Percentiles rank a stretch among this genome's conserved stretches.
Conservation (phyloP, 2,797 vertebrate species). For the Heliangelus exortis region DNA sequence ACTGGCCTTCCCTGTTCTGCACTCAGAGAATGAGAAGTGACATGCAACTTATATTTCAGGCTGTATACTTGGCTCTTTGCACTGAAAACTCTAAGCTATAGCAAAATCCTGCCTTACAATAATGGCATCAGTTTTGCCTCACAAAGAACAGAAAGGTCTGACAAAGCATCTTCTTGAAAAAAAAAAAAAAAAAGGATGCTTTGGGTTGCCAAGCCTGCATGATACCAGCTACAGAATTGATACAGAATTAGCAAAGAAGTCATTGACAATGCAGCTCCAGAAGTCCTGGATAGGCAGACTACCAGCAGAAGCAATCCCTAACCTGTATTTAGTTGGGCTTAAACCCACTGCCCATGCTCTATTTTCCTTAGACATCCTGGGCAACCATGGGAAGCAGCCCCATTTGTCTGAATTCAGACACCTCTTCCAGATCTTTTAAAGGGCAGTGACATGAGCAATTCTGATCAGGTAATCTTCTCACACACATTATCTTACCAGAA, state of each 20-base stretch:
- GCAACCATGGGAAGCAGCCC: background rate
- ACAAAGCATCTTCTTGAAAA: background rate
- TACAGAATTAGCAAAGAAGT: background rate
- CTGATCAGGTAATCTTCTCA: background rate
- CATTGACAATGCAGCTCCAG: background rate
- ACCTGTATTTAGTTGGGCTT: background rate
- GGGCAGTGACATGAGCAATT: background rate
- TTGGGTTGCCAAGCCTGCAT: background rate
- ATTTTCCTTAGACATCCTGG: background rate
- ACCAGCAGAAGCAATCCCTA: background rate
- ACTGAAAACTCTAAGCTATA: background rate
- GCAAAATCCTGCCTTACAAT: background rate
- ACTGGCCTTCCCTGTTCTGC: background rate
- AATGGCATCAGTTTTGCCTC: background rate
- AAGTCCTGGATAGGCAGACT: background rate
- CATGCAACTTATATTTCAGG: background rate
- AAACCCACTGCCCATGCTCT: background rate
- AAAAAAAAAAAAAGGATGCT: background rate
- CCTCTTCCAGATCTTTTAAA: background rate
- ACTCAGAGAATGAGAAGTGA: background rate
- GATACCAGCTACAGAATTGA: background rate
- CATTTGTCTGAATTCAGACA: background rate
- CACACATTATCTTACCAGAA: background rate
- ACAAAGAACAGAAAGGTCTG: background rate
- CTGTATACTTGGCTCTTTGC: background rate